These are phyloP conservation scores for Pelodytes ibericus DNA, from an alignment of 2,797 vertebrate genomes.

Conservation along the genomic window DNA sequence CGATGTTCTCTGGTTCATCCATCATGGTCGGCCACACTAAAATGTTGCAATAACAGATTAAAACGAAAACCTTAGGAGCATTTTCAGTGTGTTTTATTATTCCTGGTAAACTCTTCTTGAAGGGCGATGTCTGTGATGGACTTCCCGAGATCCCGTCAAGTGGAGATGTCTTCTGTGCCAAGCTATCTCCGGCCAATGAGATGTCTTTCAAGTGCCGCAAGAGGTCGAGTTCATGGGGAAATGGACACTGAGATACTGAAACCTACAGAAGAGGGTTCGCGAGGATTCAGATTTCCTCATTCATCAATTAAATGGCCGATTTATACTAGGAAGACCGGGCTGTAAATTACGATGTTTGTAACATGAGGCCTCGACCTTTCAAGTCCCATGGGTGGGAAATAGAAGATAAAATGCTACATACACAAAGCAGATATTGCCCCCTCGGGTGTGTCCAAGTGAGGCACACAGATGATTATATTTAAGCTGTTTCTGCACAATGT, in stretches of 20 bases:
- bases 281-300: no score
- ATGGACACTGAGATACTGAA: background rate
- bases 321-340: no score
- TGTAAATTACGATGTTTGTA: no score
- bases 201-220: slow-evolving; percentile 4
- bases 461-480: no score
- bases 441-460: no score
- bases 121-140: slow-evolving; percentile 19
- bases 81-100: slow-evolving; percentile 40
- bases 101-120: slow-evolving; percentile 24
- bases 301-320: no score
- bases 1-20: slow-evolving; percentile 34
- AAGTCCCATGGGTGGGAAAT: no score
- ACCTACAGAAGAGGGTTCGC: background rate
- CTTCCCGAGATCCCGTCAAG: background rate
- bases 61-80: slow-evolving; percentile 17
- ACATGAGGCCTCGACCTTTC: no score
- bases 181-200: slow-evolving; percentile 22
- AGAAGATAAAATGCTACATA: no score
- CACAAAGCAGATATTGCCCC: no score
- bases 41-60: slow-evolving; percentile 42
- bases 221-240: slow-evolving; percentile 1
- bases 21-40: slow-evolving; percentile 27
- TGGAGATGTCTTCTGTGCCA: slow-evolving; percentile 14
- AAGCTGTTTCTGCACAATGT: no score